Percentiles rank a stretch among this genome's conserved stretches.
phyloP scores from a whole-genome alignment of 1,140 invertebrate species.

The Bombus breviceps region DNA sequence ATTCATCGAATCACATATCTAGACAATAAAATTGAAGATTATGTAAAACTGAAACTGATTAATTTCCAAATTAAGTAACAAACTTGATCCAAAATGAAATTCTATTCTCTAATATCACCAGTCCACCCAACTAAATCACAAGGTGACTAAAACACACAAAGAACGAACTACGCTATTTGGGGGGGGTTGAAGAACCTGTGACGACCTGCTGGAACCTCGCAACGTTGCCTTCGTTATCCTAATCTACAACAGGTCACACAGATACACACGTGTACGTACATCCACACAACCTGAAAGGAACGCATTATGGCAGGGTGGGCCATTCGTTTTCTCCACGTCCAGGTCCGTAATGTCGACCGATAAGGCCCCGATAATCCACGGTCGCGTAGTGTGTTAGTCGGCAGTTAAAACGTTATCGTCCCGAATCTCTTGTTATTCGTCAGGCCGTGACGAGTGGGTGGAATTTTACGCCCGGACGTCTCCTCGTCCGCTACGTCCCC shows the following conservation, averaged over 20 bases:
- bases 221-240: conserved; percentile 49
- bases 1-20: too few species aligned
- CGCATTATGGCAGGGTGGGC: conserved; percentile 59
- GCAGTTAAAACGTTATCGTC: conserved; percentile 69
- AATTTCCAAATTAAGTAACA: not conserved
- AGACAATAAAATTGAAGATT: too few species aligned
- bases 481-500: not conserved
- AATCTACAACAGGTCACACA: conserved; percentile 44
- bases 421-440: conserved; percentile 66
- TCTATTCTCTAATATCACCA: not conserved
- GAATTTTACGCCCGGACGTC: conserved; percentile 59
- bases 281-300: conserved; percentile 4
- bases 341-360: conserved; percentile 60
- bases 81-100: not conserved
- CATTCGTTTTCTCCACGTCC: conserved; percentile 60
- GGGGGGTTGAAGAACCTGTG: conserved; percentile 35
- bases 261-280: not conserved
- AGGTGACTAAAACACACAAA: not conserved
- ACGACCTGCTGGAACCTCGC: conserved; percentile 17
- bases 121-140: too few species aligned
- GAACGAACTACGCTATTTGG: not conserved
- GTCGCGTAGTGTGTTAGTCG: conserved; percentile 60
- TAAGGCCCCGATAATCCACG: conserved; percentile 57
- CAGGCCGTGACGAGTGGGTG: conserved; percentile 69
- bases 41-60: too few species aligned